phyloP scores from a whole-genome alignment of 2,797 vertebrate genomes.

The Ctenosaura bakeri region DNA sequence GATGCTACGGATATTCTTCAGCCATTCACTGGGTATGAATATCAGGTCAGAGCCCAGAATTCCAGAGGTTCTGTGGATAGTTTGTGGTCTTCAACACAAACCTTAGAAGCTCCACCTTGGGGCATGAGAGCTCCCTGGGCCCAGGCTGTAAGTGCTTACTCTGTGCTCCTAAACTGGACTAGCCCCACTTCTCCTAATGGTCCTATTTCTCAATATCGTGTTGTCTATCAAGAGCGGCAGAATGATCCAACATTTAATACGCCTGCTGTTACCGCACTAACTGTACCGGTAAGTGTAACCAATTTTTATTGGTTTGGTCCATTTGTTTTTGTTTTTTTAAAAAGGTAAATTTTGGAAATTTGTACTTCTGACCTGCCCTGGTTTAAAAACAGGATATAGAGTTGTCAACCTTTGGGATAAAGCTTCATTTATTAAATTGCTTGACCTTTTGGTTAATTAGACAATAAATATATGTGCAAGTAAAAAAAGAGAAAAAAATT shows the following conservation, averaged over 20 bases:
- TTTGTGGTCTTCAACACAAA: conserved; percentile 83
- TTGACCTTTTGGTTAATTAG: background rate
- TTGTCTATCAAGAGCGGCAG: conserved; percentile 85
- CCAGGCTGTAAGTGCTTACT: conserved; percentile 82
- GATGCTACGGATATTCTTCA: conserved; percentile 83
- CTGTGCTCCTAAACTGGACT: conserved; percentile 85
- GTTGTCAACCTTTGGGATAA: background rate
- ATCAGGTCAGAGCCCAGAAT: conserved; percentile 85
- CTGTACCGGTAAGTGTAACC: conserved; percentile 86
- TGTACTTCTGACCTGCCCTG: background rate
- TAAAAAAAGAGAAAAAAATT: background rate
- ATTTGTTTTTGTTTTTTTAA: background rate
- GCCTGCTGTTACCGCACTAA: conserved; percentile 84
- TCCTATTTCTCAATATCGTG: conserved; percentile 84
- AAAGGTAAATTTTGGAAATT: background rate
- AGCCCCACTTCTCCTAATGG: conserved; percentile 87
- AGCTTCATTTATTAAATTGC: background rate
- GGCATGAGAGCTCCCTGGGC: conserved; percentile 83
- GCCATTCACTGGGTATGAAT: conserved; percentile 89
- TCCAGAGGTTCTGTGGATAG: conserved; percentile 86
- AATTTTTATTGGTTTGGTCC: background rate
- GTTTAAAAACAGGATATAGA: background rate
- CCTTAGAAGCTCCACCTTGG: conserved; percentile 86
- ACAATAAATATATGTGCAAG: background rate
- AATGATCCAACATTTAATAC: conserved; percentile 82